These are phyloP conservation scores for Sylvicapra grimmia DNA, from an alignment of 2,113 vertebrate species.

Conservation along the genomic window DNA sequence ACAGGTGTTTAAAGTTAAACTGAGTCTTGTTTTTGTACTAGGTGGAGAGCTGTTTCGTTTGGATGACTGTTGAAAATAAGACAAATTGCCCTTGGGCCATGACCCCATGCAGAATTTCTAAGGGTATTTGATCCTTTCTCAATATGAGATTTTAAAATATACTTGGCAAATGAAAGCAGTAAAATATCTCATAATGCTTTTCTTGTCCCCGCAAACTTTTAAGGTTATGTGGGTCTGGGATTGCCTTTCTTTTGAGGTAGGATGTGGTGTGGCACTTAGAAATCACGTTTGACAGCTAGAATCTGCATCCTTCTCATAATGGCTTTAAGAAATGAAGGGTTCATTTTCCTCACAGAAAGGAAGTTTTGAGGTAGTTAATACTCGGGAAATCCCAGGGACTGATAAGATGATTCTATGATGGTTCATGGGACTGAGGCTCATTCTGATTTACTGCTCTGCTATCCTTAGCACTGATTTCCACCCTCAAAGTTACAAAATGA, in stretches of 20 bases:
- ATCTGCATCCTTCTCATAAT: background rate
- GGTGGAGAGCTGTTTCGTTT: background rate
- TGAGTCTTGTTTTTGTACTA: background rate
- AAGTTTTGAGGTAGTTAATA: background rate
- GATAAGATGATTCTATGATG: background rate
- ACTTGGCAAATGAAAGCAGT: background rate
- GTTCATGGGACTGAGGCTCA: background rate
- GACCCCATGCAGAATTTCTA: background rate
- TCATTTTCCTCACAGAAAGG: constrained; percentile 4
- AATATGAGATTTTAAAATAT: background rate
- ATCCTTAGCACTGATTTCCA: background rate
- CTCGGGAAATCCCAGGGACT: background rate
- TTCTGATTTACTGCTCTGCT: background rate
- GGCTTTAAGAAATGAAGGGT: background rate
- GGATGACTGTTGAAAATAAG: background rate
- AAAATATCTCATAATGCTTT: background rate
- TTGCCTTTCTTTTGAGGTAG: background rate
- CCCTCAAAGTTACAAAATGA: background rate
- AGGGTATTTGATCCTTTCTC: background rate
- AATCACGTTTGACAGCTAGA: background rate
- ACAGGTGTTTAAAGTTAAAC: background rate
- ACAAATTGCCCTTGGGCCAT: background rate
- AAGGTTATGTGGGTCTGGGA: background rate
- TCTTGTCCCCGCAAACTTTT: background rate
- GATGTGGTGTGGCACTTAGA: background rate